A percentile compares a stretch with the other conserved stretches of the same genome.
Evolutionary conservation across 2,888 invertebrate species (phyloP).

Genomic region (Tiliacea citrago): DNA sequence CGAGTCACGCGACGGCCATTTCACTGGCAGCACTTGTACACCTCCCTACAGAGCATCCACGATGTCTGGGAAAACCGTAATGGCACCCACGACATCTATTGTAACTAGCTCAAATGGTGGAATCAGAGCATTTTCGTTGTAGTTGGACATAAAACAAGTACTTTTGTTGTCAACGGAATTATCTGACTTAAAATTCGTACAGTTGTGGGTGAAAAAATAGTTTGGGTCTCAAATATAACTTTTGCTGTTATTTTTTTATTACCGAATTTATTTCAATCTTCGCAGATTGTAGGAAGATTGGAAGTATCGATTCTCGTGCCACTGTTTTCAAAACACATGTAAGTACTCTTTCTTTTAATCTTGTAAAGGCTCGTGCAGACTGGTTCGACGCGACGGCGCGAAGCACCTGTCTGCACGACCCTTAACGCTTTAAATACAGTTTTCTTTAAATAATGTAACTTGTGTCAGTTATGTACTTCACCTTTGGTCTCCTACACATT

Average conservation of each 20-base stretch:
- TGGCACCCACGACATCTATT: conserved; percentile 54
- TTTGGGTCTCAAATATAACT: not conserved
- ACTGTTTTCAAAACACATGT: not conserved
- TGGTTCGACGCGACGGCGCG: too few relatives aligned
- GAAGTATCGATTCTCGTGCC: not conserved
- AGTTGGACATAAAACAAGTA: conserved; percentile 16
- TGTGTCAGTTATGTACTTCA: not conserved
- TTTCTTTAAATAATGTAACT: too few relatives aligned
- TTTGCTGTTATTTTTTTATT: not conserved
- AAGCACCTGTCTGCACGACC: too few relatives aligned
- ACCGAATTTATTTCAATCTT: not conserved
- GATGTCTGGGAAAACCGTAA: conserved; percentile 51
- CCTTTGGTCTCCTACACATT: not conserved
- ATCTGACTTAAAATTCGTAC: not conserved
- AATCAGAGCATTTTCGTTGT: conserved; percentile 21
- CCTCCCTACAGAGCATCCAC: conserved; percentile 50
- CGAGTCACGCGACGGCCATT: conserved; percentile 63
- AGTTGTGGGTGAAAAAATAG: not conserved
- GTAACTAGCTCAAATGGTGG: conserved; percentile 43
- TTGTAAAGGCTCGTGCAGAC: too few relatives aligned
- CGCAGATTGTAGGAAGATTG: conserved; percentile 15
- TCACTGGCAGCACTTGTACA: conserved; percentile 44
- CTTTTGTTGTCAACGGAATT: conserved; percentile 30
- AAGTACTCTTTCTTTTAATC: too few relatives aligned
- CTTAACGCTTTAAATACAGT: too few relatives aligned